Conservation (phyloP, 2,888 invertebrate species). For the Apodemia duryi region DNA sequence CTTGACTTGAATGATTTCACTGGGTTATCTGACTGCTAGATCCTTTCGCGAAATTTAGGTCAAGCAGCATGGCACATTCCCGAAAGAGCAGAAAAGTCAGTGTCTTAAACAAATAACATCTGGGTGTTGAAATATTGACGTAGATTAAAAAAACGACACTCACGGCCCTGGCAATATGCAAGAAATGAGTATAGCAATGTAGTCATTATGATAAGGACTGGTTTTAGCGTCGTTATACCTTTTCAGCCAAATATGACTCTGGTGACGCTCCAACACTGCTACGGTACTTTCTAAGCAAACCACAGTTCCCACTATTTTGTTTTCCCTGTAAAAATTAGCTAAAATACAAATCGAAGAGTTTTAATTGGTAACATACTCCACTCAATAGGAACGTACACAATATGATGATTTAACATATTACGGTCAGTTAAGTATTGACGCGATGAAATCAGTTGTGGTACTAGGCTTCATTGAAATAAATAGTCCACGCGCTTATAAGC, state of each 20-base stretch:
- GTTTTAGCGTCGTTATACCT: slow-evolving; percentile 6
- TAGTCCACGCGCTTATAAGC: slow-evolving; percentile 4
- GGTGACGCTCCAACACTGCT: slow-evolving; percentile 5
- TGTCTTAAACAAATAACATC: neutral
- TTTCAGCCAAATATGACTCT: neutral
- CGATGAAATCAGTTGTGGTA: neutral
- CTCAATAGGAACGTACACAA: slow-evolving; percentile 8
- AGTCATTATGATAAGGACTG: slow-evolving; percentile 11
- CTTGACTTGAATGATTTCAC: neutral
- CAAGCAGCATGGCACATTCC: neutral
- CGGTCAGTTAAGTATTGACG: slow-evolving; percentile 9
- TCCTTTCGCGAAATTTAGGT: neutral
- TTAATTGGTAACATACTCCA: slow-evolving; percentile 5
- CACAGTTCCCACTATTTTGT: neutral
- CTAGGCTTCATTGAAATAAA: neutral
- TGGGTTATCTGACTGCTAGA: neutral
- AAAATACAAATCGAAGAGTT: neutral
- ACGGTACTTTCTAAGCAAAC: neutral
- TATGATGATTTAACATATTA: slow-evolving; percentile 12
- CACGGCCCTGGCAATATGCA: neutral
- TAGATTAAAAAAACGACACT: neutral
- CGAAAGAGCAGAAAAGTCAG: neutral
- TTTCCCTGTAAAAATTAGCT: neutral
- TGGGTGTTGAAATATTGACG: neutral
- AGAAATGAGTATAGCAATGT: slow-evolving; percentile 9